A percentile compares a stretch with the other conserved stretches of the same genome.
These are phyloP conservation scores for Apamea anceps DNA, from an alignment of 2,888 invertebrate species.

Conservation along the genomic window DNA sequence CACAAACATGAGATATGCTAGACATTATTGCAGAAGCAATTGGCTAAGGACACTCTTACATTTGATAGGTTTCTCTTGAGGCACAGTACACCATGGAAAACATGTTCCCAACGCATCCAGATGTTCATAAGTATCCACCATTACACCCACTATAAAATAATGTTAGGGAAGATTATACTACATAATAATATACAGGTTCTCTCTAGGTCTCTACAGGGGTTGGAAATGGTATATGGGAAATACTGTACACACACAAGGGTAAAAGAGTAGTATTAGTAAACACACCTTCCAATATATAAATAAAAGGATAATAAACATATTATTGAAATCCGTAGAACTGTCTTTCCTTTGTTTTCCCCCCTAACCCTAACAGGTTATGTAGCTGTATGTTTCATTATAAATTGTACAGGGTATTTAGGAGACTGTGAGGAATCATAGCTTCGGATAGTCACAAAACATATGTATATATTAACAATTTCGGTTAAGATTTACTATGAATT, in stretches of 20 bases:
- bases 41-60: conserved; percentile 76
- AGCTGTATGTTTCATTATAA: background rate
- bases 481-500: background rate
- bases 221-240: background rate
- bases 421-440: background rate
- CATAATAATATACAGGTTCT: conserved; percentile 34
- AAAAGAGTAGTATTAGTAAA: background rate
- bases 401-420: background rate
- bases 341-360: background rate
- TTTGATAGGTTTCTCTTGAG: conserved; percentile 84
- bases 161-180: conserved; percentile 54
- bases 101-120: conserved; percentile 94
- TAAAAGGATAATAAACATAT: background rate
- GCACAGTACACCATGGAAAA: conserved; percentile 93
- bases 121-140: conserved; percentile 93
- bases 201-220: conserved; percentile 15
- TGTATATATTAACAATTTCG: background rate
- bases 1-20: conserved; percentile 32
- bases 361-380: background rate
- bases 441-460: background rate
- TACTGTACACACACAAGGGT: background rate
- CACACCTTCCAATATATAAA: background rate
- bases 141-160: conserved; percentile 89
- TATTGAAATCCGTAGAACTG: background rate
- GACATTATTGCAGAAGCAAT: conserved; percentile 36